Evolutionary conservation across 2,888 invertebrate genomes (phyloP), one percentile per base, ranked within the genome.

Genomic region (Pharmacophagus antenor): DNA sequence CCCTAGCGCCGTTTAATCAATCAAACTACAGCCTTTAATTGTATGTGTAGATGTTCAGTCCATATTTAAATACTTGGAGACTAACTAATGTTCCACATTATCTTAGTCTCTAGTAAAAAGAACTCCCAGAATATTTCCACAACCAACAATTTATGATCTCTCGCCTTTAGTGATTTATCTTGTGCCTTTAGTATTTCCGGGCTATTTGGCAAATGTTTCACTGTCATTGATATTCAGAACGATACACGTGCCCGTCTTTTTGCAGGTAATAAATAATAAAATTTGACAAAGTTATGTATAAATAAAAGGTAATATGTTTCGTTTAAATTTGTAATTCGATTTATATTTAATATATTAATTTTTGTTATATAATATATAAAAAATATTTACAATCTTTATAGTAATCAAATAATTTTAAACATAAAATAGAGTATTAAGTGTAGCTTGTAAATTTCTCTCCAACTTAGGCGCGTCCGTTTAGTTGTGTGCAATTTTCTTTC

Each of bases 391-490:
- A n/a, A n/a, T n/a, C n/a, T n/a, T n/a, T n/a, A n/a, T n/a, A n/a
- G n/a, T n/a, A n/a, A n/a, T n/a, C n/a, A n/a, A n/a, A n/a, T n/a
- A n/a, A n/a, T n/a, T n/a, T n/a, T n/a, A n/a, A n/a, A n/a, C n/a
- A n/a, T n/a, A n/a, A n/a, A n/a, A n/a, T n/a, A n/a, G n/a, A n/a
- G n/a, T n/a, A n/a, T n/a, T n/a, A n/a, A n/a, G n/a, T n/a, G n/a
- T n/a, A n/a, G n/a, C n/a, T n/a, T n/a, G n/a, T n/a, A n/a, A n/a
- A n/a, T n/a, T n/a, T n/a, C n/a, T n/a, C n/a, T n/a, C n/a, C n/a
- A n/a, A n/a, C 10, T 15, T 17, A 6, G 21, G 6, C 10, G 5
- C 5, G 46, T 52, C 79, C 66, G 82, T 57, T 56, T 79, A 76
- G 50, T 51, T 48, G 2, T 60, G 67, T 60, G 85, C n/a, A 37